phyloP scores from a whole-genome alignment of 2,888 invertebrate species.

The Cheilosia grossa region DNA sequence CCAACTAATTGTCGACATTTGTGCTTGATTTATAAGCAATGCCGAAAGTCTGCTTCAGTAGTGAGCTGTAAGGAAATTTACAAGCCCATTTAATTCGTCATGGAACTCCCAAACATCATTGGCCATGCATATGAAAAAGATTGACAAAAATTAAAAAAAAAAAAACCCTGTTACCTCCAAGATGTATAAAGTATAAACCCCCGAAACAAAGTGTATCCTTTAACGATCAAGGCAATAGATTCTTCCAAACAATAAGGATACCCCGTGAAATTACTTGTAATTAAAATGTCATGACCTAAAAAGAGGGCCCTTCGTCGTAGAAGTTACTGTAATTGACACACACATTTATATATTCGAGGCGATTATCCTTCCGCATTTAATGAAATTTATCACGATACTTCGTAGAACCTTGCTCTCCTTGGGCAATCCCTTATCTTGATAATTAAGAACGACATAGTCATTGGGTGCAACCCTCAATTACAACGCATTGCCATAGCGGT shows the following conservation, averaged over 20 bases:
- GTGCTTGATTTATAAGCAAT: no score
- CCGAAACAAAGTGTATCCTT: no score
- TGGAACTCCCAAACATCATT: no score
- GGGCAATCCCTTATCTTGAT: slow-evolving; percentile 15
- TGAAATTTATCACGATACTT: slow-evolving; percentile 10
- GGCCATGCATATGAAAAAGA: no score
- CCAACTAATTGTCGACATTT: no score
- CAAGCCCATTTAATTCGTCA: no score
- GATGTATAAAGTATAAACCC: no score
- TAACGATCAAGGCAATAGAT: no score
- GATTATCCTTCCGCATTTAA: slow-evolving; percentile 6
- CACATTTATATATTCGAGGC: background rate
- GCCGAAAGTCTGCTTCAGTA: no score
- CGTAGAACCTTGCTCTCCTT: background rate
- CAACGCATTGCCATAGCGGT: slow-evolving; percentile 14
- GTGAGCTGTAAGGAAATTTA: no score
- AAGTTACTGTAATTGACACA: background rate
- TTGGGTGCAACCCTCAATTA: slow-evolving; percentile 42
- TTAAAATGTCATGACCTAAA: slow-evolving; percentile 1
- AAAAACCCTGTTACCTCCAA: no score
- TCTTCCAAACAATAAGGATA: background rate
- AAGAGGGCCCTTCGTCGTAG: background rate
- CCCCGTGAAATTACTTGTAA: background rate
- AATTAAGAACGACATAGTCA: slow-evolving; percentile 44
- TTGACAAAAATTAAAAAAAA: no score